These are phyloP conservation scores for Helogale parvula DNA, from an alignment of 2,113 vertebrate genomes.

Conservation along the genomic window DNA sequence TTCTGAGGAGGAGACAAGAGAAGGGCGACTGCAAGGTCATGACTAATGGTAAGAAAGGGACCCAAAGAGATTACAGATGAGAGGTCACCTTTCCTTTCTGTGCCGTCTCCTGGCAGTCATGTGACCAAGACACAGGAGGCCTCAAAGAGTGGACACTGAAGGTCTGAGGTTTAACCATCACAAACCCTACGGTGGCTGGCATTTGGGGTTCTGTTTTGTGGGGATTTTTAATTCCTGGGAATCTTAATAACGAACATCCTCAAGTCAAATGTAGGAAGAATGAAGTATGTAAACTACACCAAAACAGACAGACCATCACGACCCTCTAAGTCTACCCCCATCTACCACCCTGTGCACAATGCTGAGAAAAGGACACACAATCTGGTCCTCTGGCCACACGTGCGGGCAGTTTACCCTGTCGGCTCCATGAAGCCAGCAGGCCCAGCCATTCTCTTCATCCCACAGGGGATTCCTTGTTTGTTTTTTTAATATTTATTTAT, in stretches of 20 bases:
- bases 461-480: not conserved
- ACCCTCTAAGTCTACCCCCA: not conserved
- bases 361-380: not conserved
- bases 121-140: not conserved
- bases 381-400: not conserved
- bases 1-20: not conserved
- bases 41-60: not conserved
- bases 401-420: not conserved
- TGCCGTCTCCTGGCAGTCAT: rapidly evolving
- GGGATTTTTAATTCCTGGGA: not conserved
- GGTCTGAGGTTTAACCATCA: not conserved
- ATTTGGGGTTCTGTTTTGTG: not conserved
- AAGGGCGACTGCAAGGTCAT: not conserved
- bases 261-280: not conserved
- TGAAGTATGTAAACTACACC: not conserved
- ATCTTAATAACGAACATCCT: not conserved
- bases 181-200: rapidly evolving
- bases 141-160: too few species aligned
- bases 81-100: not conserved
- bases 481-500: too few species aligned
- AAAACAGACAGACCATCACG: rapidly evolving
- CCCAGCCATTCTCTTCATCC: not conserved
- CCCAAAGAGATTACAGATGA: not conserved
- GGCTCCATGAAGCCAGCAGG: rapidly evolving
- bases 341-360: too few species aligned